Evolutionary conservation across 37 sponge, comb jelly and placozoan species (phyloP).

Genomic region (Halisarca cf. caerulea): DNA sequence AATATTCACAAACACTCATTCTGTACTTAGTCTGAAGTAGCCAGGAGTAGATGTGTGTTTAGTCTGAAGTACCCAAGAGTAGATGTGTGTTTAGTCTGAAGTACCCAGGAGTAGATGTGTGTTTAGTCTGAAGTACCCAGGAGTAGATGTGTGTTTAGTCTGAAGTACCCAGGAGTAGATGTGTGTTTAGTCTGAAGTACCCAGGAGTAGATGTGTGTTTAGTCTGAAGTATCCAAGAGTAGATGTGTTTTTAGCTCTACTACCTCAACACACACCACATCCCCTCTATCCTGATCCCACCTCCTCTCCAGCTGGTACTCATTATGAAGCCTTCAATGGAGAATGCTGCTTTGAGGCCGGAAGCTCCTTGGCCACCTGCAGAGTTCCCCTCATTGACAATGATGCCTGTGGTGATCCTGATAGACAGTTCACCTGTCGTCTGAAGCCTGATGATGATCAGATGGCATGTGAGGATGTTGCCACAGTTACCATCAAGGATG

Average conservation of each 20-base stretch:
- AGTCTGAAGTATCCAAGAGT: neutral
- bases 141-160: neutral
- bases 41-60: too few species aligned
- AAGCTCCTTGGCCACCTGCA: neutral
- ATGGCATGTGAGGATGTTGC: neutral
- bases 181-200: too few species aligned
- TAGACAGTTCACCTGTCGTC: neutral
- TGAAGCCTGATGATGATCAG: neutral
- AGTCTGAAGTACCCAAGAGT: too few species aligned
- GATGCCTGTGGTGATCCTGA: neutral
- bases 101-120: too few species aligned
- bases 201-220: neutral
- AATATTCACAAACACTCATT: too few species aligned
- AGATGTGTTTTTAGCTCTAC: neutral
- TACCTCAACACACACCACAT: neutral
- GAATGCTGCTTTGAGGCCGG: conserved; percentile 23
- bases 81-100: neutral
- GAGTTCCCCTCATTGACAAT: neutral
- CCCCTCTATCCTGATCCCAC: neutral
- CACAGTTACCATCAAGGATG: conserved; percentile 33
- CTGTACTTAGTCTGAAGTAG: too few species aligned
- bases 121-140: too few species aligned
- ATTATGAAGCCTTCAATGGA: conserved; percentile 12
- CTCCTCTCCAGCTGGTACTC: conserved; percentile 31
- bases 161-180: too few species aligned